phyloP scores from a whole-genome alignment of 2,797 vertebrate genomes.

The Gambelia wislizenii region DNA sequence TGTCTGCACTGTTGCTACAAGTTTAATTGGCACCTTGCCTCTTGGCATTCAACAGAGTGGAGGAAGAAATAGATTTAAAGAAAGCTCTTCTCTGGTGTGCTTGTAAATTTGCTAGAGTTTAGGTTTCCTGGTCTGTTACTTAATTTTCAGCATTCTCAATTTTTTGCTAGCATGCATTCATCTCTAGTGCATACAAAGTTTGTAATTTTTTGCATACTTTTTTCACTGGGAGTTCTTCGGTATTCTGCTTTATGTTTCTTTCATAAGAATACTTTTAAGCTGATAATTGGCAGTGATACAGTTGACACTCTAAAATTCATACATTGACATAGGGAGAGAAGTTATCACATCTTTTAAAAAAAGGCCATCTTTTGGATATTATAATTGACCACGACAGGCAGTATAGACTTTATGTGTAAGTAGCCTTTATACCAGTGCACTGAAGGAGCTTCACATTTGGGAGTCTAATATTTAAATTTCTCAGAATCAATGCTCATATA shows the following conservation, averaged over 20 bases:
- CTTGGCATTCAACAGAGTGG: slow-evolving; percentile 37
- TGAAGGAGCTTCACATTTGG: neutral
- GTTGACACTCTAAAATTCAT: neutral
- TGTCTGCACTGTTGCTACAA: slow-evolving; percentile 32
- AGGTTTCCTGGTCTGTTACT: slow-evolving; percentile 6
- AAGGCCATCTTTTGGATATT: neutral
- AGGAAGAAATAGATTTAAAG: slow-evolving; percentile 35
- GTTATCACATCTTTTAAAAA: neutral
- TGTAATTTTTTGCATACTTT: neutral
- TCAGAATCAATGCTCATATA: slow-evolving; percentile 2
- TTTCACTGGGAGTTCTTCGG: neutral
- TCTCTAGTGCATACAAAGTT: slow-evolving; percentile 18
- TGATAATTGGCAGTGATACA: slow-evolving; percentile 16
- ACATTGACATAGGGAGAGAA: neutral
- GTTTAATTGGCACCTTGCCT: slow-evolving; percentile 60
- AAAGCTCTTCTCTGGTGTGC: slow-evolving; percentile 15
- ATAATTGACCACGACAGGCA: neutral
- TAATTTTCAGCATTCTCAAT: slow-evolving; percentile 33
- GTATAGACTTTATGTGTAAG: neutral
- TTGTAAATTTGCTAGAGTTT: slow-evolving; percentile 48
- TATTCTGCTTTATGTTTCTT: neutral
- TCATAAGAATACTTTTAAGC: accelerated
- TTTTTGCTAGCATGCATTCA: neutral
- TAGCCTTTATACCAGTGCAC: neutral
- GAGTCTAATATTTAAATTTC: neutral